These are phyloP conservation scores for Zele albiditarsus DNA, from an alignment of 2,888 invertebrate species.

Conservation along the genomic window DNA sequence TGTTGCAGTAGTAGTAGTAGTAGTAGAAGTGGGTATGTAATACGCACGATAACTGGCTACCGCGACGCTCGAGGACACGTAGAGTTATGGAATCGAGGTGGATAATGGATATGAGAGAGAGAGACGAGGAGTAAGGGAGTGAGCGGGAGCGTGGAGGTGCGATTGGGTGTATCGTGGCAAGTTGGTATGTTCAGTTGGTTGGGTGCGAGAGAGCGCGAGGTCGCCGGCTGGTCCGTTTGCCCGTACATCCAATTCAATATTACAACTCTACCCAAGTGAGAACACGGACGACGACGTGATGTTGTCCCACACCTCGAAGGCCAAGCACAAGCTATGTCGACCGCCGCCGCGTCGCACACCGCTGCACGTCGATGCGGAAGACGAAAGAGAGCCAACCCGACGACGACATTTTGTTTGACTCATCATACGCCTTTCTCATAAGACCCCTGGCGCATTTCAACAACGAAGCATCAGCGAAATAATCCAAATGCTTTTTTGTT, in stretches of 20 bases:
- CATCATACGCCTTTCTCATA: background rate
- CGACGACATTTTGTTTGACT: constrained; percentile 38
- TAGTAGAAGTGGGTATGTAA: background rate
- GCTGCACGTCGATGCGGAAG: constrained; percentile 15
- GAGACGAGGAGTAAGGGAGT: constrained; percentile 18
- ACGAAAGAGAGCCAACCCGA: constrained; percentile 3
- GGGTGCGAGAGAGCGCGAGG: constrained; percentile 36
- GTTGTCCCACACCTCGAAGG: constrained; percentile 30
- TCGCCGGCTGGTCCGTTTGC: constrained; percentile 36
- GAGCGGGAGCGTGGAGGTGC: constrained; percentile 29
- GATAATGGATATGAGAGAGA: constrained; percentile 12
- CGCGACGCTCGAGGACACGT: constrained; percentile 34
- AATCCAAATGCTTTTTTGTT: background rate
- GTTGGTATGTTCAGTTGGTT: constrained; percentile 15
- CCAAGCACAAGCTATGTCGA: constrained; percentile 33
- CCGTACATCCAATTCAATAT: background rate
- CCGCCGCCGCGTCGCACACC: constrained; percentile 21
- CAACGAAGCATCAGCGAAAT: constrained; percentile 9
- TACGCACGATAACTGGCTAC: constrained; percentile 9
- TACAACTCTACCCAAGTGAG: background rate
- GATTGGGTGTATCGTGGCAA: constrained; percentile 27
- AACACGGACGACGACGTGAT: constrained; percentile 18
- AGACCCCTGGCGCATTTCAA: background rate
- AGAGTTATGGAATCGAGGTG: constrained; percentile 9
- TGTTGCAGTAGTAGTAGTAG: background rate